Conservation (phyloP, 2,888 invertebrate genomes). For the Stegana nigrithorax region DNA sequence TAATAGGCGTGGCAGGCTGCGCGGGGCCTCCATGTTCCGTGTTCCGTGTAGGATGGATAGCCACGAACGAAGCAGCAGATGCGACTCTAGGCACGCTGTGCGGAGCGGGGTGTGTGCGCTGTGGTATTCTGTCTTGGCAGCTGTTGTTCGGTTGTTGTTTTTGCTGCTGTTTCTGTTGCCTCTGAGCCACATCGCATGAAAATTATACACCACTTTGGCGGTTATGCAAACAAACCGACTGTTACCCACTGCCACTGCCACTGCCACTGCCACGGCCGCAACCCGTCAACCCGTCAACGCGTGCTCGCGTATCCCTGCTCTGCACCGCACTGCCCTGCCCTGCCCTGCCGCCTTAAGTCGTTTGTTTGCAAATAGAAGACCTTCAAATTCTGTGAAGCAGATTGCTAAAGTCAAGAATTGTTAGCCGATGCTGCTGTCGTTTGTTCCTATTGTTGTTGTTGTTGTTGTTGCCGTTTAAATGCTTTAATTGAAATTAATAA, state of each 20-base stretch:
- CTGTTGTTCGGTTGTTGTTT: not conserved
- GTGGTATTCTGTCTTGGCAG: not conserved
- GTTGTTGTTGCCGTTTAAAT: slow-evolving; percentile 51
- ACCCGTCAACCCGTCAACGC: not conserved
- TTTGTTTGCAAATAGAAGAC: slow-evolving; percentile 5
- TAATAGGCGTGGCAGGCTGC: too few relatives aligned
- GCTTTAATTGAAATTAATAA: slow-evolving; percentile 64
- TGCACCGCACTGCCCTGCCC: not conserved
- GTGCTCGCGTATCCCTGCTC: not conserved
- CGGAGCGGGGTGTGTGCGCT: not conserved
- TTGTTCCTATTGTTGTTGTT: slow-evolving; percentile 6
- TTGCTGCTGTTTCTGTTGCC: slow-evolving; percentile 1
- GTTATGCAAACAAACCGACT: slow-evolving; percentile 50
- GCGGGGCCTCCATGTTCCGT: not conserved
- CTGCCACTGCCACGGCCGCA: too few relatives aligned
- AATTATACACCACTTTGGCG: slow-evolving; percentile 44
- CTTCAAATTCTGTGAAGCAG: too few relatives aligned
- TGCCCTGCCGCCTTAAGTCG: slow-evolving; percentile 24
- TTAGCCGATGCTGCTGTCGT: not conserved
- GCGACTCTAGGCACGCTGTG: too few relatives aligned
- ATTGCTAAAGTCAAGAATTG: slow-evolving; percentile 31
- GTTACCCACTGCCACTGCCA: too few relatives aligned
- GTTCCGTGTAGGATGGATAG: not conserved
- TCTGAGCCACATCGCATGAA: slow-evolving; percentile 13
- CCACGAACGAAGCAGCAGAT: slow-evolving; percentile 2